phyloP scores from a whole-genome alignment of 2,113 vertebrate genomes.

The Rhynchomys soricoides region DNA sequence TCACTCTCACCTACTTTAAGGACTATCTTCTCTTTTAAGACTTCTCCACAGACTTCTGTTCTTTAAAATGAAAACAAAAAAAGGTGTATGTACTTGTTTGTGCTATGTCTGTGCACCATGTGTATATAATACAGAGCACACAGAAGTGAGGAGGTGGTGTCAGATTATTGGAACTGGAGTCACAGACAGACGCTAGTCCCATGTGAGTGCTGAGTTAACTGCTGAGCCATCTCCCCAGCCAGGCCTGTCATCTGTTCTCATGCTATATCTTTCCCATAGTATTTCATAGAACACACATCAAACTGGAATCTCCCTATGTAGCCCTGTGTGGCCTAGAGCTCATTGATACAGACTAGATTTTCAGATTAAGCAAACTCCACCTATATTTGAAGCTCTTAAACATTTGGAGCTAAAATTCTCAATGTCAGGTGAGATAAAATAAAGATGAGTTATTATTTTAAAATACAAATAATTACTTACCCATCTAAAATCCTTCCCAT shows the following conservation, averaged over 20 bases:
- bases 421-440: slow-evolving; percentile 8
- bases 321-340: background rate
- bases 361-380: background rate
- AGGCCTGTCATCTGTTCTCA: background rate
- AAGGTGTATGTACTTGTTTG: background rate
- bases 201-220: background rate
- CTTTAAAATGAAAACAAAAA: background rate
- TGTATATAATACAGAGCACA: background rate
- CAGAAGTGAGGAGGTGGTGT: background rate
- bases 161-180: background rate
- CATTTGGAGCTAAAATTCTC: background rate
- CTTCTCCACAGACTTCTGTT: background rate
- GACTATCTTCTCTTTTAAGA: background rate
- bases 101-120: background rate
- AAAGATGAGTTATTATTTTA: slow-evolving; percentile 18
- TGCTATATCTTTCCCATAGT: background rate
- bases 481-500: slow-evolving; percentile 98
- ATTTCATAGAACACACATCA: background rate
- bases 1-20: background rate
- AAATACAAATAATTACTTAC: slow-evolving; percentile 85
- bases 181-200: background rate
- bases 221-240: background rate
- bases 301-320: background rate
- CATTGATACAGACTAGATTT: background rate
- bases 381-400: background rate